Percentiles rank a stretch among this genome's conserved stretches.
These are phyloP conservation scores for Zeugodacus cucurbitae DNA, from an alignment of 1,140 invertebrate species.

Conservation along the genomic window DNA sequence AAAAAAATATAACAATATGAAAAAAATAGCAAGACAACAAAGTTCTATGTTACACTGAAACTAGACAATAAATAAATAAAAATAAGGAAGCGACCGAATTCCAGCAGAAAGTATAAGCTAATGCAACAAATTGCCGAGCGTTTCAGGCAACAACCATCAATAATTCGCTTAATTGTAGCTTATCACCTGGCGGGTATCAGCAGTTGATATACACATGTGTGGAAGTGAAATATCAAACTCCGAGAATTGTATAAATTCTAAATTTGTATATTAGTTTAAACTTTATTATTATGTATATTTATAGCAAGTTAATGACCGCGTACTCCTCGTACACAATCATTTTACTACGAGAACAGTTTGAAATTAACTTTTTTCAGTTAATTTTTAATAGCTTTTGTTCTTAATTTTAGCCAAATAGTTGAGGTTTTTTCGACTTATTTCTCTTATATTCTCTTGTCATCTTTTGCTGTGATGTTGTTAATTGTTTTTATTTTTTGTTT, in stretches of 20 bases:
- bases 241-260: background rate
- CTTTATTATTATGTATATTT: background rate
- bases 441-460: background rate
- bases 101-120: background rate
- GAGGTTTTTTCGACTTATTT: background rate
- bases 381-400: background rate
- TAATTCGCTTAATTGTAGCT: slow-evolving; percentile 18
- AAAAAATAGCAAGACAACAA: background rate
- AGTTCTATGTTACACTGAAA: background rate
- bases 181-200: background rate
- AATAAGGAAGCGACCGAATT: slow-evolving; percentile 1
- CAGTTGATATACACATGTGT: background rate
- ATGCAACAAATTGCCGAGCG: background rate
- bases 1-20: background rate
- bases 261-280: background rate
- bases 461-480: background rate
- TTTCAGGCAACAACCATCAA: slow-evolving; percentile 9
- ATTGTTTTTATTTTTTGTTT: background rate
- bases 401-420: background rate
- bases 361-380: background rate
- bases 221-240: background rate
- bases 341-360: background rate
- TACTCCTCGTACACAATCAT: background rate
- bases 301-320: background rate
- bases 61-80: background rate